These are phyloP conservation scores for Melanotaenia duboulayi DNA, from an alignment of 2,113 vertebrate species.

Conservation along the genomic window DNA sequence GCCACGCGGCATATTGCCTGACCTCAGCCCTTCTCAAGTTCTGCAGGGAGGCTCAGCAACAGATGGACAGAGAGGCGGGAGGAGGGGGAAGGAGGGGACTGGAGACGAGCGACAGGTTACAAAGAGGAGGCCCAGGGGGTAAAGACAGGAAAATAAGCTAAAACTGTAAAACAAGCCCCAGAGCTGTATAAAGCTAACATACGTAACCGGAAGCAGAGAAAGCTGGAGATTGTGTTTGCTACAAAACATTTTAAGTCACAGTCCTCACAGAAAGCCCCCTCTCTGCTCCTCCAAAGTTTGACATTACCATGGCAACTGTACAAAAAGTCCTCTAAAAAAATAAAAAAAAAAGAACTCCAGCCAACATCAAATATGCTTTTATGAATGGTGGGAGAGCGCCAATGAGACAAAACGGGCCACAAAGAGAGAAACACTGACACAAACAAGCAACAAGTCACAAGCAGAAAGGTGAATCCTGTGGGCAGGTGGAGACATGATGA, in stretches of 20 bases:
- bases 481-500: conserved; percentile 71
- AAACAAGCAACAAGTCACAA: conserved; percentile 34
- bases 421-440: conserved; percentile 42
- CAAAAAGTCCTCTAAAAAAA: conserved; percentile 64
- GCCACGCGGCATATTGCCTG: conserved; percentile 76
- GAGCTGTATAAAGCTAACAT: not conserved
- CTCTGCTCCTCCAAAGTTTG: conserved; percentile 58
- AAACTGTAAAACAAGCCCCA: conserved; percentile 28
- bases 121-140: conserved; percentile 53
- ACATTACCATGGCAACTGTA: conserved; percentile 76
- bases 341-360: conserved; percentile 50
- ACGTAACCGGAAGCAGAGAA: conserved; percentile 25
- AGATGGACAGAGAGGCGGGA: conserved; percentile 76
- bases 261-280: conserved; percentile 42
- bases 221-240: conserved; percentile 42
- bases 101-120: conserved; percentile 68
- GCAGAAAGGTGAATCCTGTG: conserved; percentile 73
- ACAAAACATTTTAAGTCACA: conserved; percentile 37
- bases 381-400: conserved; percentile 70
- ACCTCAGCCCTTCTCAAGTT: conserved; percentile 82
- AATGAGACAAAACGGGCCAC: conserved; percentile 40
- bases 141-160: conserved; percentile 32
- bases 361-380: conserved; percentile 67
- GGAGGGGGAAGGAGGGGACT: conserved; percentile 18
- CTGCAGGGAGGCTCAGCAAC: conserved; percentile 76